Conservation (phyloP, 2,888 invertebrate genomes). For the Scaptomyza parva region DNA sequence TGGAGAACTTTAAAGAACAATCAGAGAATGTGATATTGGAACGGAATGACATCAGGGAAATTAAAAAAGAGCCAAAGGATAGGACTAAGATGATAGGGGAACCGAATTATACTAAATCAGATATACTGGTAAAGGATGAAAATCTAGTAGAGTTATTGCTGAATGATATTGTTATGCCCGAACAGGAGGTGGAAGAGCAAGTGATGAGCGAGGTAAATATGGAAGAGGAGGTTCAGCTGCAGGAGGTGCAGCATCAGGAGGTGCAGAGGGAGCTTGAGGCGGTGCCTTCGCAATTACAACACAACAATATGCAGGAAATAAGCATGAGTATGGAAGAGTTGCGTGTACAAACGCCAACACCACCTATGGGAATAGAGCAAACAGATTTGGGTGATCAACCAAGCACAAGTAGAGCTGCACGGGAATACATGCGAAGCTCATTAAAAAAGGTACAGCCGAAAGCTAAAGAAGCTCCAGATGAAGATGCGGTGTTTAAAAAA, state of each 20-base stretch:
- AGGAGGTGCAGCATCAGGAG: neutral
- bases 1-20: neutral
- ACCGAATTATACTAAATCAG: no score
- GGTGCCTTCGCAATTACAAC: neutral
- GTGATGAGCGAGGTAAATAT: neutral
- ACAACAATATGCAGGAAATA: neutral
- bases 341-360: conserved; percentile 11
- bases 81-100: no score
- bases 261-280: neutral
- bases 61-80: neutral
- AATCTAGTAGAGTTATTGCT: neutral
- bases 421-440: conserved; percentile 4
- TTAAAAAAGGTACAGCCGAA: neutral
- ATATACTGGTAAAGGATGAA: neutral
- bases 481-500: conserved; percentile 53
- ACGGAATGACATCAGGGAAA: neutral
- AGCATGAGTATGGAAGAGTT: conserved; percentile 27
- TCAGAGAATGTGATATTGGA: neutral
- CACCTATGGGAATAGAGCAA: neutral
- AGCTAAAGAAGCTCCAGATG: neutral
- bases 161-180: neutral
- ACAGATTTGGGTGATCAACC: conserved; percentile 5
- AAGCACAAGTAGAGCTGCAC: conserved; percentile 45
- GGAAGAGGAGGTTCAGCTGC: neutral
- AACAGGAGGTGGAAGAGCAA: neutral